Base-by-base conservation (phyloP, 2,888 invertebrate species). In the Ommatoiulus sabulosus region DNA sequence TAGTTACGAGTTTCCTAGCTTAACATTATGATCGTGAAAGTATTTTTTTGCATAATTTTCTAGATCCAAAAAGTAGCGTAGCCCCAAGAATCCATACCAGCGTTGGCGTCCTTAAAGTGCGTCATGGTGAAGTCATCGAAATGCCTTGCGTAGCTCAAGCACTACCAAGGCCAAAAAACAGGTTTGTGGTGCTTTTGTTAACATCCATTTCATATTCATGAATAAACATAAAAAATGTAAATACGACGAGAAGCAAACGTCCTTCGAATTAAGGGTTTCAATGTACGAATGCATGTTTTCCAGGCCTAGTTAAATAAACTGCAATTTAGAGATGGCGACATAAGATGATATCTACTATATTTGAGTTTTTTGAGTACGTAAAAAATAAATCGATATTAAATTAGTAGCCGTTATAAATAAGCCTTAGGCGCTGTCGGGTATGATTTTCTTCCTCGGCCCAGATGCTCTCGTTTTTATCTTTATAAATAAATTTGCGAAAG, bases 31-130 rank as follows among this genome's bases (percentile, higher is more conserved):
- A n/a, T 8, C n/a, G 17, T 57, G 1, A 17, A n/a, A 57, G 5
- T 3, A 35, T 44, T 44, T 35, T 84, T 17, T 10, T 44, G 6
- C 35, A 1, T 85, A 17, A 72, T 35, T 86, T 88, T 52, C 1
- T 44, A 88, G 88, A 88, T 57, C 88, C 88, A 10, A 88, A 86
- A 63, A 88, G 86, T 46, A 88, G 88, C 44, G 88, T 88, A 12
- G 52, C 88, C 17, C 88, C 88, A 24, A 48, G 88, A 20, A 86
- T 88, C 43, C 86, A 86, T 52, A 86, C 87, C 52, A 57, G 44
- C n/a, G 52, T 88, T 6, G 44, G 52, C 24, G 4, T 57, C 1
- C 24, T 88, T 35, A 44, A 57, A 46, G 86, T 86, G 35, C 88
- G 63, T 44, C 35, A 85, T 24, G 86, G 86, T n/a, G 85, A 85